phyloP scores from a whole-genome alignment of 2,113 vertebrate species.

The Neolamprologus hecqui region DNA sequence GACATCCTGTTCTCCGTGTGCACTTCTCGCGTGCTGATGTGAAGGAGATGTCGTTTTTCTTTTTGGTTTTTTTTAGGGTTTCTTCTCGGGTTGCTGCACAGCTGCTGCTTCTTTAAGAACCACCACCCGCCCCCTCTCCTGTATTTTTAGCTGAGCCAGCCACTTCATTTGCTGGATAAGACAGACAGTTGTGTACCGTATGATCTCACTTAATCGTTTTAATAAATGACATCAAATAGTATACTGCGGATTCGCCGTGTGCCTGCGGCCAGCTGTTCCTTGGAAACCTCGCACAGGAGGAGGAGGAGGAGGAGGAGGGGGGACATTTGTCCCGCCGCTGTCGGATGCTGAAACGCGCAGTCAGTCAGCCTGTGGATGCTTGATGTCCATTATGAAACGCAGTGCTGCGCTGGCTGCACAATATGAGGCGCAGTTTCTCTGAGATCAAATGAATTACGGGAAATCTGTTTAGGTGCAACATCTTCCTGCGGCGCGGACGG shows the following conservation, averaged over 20 bases:
- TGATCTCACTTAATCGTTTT: conserved; percentile 56
- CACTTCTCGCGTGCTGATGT: neutral
- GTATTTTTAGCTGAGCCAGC: conserved; percentile 76
- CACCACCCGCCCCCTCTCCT: conserved; percentile 64
- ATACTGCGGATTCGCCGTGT: conserved; percentile 29
- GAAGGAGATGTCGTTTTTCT: neutral
- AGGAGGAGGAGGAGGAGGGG: neutral
- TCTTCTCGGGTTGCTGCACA: conserved; percentile 9
- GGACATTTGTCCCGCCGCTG: conserved; percentile 11
- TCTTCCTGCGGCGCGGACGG: neutral
- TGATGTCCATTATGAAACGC: conserved; percentile 56
- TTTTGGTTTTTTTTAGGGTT: neutral
- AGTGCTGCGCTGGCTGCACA: conserved; percentile 39
- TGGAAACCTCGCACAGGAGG: conserved; percentile 10
- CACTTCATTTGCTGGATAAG: conserved; percentile 68
- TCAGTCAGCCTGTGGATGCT: conserved; percentile 35
- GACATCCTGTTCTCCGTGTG: neutral
- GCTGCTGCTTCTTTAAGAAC: conserved; percentile 77
- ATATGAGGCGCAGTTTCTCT: conserved; percentile 19
- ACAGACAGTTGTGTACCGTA: conserved; percentile 59
- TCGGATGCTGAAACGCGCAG: conserved; percentile 51
- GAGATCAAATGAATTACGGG: conserved; percentile 39
- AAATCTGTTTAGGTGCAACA: conserved; percentile 22
- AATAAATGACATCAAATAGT: conserved; percentile 52
- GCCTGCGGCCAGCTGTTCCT: conserved; percentile 26